Evolutionary conservation across 2,888 invertebrate species (phyloP).

Genomic region (Amphipyra berbera): DNA sequence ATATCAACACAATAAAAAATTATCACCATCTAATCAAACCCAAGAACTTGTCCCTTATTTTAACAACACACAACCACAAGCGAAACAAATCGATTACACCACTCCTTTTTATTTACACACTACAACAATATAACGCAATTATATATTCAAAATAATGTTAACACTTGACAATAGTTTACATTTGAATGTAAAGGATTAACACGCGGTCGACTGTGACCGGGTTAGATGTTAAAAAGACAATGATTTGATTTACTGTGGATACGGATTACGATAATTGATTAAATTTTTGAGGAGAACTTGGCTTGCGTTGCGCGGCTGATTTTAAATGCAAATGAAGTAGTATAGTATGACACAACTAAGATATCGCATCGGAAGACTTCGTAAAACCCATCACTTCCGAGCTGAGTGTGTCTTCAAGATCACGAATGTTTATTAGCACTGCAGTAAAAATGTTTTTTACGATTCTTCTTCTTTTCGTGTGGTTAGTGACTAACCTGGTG

Average conservation of each 20-base stretch:
- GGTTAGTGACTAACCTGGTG: no score
- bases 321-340: background rate
- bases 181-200: conserved; percentile 73
- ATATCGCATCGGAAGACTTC: no score
- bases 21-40: background rate
- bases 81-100: conserved; percentile 67
- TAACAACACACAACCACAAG: conserved; percentile 12
- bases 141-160: conserved; percentile 75
- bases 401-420: no score
- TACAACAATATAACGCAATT: conserved; percentile 82
- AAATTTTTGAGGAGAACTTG: conserved; percentile 18
- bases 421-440: no score
- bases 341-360: no score
- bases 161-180: conserved; percentile 65
- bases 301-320: conserved; percentile 1
- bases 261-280: conserved; percentile 42
- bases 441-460: no score
- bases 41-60: conserved; percentile 5
- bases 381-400: no score
- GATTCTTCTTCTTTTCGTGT: no score
- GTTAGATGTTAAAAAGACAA: conserved; percentile 62
- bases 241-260: conserved; percentile 56
- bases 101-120: conserved; percentile 66
- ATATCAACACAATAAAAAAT: background rate
- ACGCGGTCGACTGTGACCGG: conserved; percentile 60